A percentile compares a stretch with the other conserved stretches of the same genome.
Conservation (phyloP, 1,140 invertebrate genomes). For the Bombus picipes region DNA sequence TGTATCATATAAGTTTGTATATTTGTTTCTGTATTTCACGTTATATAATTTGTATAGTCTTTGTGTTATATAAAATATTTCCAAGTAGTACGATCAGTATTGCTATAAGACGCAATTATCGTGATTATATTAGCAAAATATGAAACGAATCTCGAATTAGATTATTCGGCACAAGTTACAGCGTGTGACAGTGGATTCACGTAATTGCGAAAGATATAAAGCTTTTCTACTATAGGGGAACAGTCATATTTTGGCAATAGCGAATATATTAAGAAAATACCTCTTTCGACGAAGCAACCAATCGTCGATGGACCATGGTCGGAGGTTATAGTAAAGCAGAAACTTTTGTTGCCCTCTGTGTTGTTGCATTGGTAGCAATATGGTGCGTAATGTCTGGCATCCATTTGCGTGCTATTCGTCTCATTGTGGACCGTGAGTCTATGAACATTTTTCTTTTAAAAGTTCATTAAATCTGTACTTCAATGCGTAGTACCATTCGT, state of each 20-base stretch:
- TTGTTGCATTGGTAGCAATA: conserved; percentile 29
- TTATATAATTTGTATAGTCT: too few relatives aligned
- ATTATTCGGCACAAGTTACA: background rate
- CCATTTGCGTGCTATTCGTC: conserved; percentile 20
- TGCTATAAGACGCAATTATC: too few relatives aligned
- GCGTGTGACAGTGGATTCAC: background rate
- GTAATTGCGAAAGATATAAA: background rate
- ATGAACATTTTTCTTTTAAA: background rate
- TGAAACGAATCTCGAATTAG: too few relatives aligned
- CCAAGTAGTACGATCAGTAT: too few relatives aligned
- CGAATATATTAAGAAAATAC: background rate
- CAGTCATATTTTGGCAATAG: background rate
- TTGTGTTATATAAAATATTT: too few relatives aligned
- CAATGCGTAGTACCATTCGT: background rate
- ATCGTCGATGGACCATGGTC: conserved; percentile 1
- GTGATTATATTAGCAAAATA: too few relatives aligned
- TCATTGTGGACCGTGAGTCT: conserved; percentile 37
- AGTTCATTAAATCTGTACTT: background rate
- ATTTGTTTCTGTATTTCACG: too few relatives aligned
- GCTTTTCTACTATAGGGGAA: background rate
- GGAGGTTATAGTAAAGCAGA: conserved; percentile 26
- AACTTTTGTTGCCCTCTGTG: background rate
- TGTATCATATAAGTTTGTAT: too few relatives aligned
- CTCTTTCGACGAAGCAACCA: conserved; percentile 55
- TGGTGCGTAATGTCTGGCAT: background rate